These are phyloP conservation scores for Patella ulyssiponensis DNA, from an alignment of 2,888 invertebrate species.

Conservation along the genomic window DNA sequence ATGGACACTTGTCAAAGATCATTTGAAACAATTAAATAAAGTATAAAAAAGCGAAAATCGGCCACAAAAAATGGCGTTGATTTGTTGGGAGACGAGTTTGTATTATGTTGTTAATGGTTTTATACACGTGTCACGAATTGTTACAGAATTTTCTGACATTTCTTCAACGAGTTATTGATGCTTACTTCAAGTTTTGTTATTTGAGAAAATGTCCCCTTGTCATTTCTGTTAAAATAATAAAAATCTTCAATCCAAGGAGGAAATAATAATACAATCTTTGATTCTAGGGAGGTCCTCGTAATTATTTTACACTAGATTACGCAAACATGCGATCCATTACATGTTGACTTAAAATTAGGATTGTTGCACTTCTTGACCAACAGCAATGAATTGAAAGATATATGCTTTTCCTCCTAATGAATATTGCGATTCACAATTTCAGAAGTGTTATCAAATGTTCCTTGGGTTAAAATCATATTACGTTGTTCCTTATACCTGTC, in stretches of 20 bases:
- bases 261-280: too few relatives aligned
- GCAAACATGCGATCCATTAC: too few relatives aligned
- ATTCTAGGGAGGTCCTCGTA: too few relatives aligned
- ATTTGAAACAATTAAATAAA: conserved; percentile 5
- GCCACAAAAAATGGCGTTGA: background rate
- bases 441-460: too few relatives aligned
- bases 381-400: too few relatives aligned
- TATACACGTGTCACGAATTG: conserved; percentile 4
- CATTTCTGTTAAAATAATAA: background rate
- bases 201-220: background rate
- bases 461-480: too few relatives aligned
- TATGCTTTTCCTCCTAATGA: too few relatives aligned
- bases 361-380: too few relatives aligned
- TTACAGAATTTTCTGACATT: background rate
- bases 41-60: background rate
- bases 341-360: too few relatives aligned
- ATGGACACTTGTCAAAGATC: conserved; percentile 5
- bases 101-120: conserved; percentile 1
- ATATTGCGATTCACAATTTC: too few relatives aligned
- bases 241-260: background rate
- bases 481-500: too few relatives aligned
- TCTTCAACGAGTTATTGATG: background rate
- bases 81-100: background rate
- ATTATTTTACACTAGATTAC: too few relatives aligned
- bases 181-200: background rate